Conservation (phyloP, 2,113 vertebrate species). For the Climacteris rufus region DNA sequence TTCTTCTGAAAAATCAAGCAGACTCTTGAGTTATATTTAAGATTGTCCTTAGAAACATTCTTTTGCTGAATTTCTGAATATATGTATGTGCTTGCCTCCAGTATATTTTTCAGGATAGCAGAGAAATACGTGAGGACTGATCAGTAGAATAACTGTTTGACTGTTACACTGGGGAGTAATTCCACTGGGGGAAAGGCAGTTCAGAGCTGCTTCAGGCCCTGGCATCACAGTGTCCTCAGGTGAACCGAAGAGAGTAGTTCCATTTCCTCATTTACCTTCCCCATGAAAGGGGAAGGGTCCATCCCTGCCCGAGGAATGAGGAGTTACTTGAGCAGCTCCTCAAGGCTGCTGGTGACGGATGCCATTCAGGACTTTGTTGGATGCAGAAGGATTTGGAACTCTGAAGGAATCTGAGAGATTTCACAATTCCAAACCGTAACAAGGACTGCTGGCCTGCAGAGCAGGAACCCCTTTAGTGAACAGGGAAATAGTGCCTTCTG, state of each 20-base stretch:
- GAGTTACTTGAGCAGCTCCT: background rate
- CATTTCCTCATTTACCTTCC: background rate
- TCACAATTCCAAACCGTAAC: background rate
- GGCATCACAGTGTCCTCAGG: background rate
- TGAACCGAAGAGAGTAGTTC: background rate
- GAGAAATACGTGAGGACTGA: background rate
- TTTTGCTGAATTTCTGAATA: background rate
- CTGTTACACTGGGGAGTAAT: background rate
- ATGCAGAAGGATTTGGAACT: background rate
- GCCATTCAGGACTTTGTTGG: background rate
- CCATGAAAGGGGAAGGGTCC: background rate
- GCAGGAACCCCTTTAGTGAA: background rate
- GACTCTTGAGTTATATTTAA: background rate
- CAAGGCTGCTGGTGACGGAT: accelerated
- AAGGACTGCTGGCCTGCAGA: background rate
- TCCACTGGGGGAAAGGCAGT: background rate
- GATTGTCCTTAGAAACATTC: background rate
- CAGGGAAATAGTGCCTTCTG: background rate
- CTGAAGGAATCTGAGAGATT: background rate
- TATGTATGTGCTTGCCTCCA: background rate
- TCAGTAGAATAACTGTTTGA: background rate
- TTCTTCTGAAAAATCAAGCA: background rate
- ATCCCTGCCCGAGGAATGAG: background rate
- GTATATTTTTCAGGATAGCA: background rate
- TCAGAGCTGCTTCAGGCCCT: background rate